A percentile compares a stretch with the other conserved stretches of the same genome.
Evolutionary conservation across 2,113 vertebrate species (phyloP).

Genomic region (Scomber scombrus): DNA sequence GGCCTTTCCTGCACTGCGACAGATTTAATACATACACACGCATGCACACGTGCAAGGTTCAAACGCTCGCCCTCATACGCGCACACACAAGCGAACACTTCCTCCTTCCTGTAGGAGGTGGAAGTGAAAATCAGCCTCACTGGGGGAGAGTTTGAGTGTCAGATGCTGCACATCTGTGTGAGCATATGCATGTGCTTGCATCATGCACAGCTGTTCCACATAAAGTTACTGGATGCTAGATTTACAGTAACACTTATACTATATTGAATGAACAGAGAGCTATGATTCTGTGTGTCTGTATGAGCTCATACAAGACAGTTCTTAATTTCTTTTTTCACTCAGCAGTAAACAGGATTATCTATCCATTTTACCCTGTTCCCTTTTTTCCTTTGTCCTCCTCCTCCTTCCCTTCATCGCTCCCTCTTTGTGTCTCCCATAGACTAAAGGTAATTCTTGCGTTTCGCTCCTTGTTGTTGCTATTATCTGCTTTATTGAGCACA

Average conservation of each 20-base stretch:
- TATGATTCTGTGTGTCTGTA: background rate
- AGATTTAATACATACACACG: background rate
- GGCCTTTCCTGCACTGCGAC: slow-evolving; percentile 5
- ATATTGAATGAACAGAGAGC: background rate
- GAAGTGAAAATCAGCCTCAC: slow-evolving; percentile 48
- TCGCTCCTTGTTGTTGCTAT: slow-evolving; percentile 77
- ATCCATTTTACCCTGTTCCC: background rate
- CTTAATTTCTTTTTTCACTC: background rate
- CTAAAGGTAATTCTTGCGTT: slow-evolving; percentile 60
- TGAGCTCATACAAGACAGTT: background rate
- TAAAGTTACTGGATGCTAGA: background rate
- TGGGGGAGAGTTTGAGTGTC: background rate
- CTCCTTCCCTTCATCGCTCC: background rate
- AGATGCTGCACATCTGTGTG: background rate
- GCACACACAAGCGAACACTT: background rate
- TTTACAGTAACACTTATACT: background rate
- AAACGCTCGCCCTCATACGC: background rate
- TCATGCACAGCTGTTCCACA: background rate
- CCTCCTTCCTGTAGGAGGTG: slow-evolving; percentile 55
- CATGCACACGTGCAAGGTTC: background rate
- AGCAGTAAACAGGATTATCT: background rate
- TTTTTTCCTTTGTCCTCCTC: background rate
- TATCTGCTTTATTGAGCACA: slow-evolving; percentile 88
- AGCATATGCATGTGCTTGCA: background rate
- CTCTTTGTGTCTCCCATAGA: slow-evolving; percentile 22